These are phyloP conservation scores for Eolophus roseicapilla DNA, from an alignment of 2,113 vertebrate genomes.

Conservation along the genomic window DNA sequence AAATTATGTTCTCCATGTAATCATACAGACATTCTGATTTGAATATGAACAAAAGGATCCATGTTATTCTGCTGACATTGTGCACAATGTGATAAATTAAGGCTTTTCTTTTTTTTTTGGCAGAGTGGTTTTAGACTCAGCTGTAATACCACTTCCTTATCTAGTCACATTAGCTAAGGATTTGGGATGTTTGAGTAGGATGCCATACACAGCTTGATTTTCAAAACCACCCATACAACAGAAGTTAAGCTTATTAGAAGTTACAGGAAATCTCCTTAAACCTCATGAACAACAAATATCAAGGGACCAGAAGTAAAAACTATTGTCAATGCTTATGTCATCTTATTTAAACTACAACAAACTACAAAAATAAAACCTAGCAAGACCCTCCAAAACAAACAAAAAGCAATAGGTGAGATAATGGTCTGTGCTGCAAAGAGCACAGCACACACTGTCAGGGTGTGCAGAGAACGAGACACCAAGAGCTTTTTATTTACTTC, in stretches of 20 bases:
- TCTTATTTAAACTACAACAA: neutral
- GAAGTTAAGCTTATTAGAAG: no score
- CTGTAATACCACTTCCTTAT: neutral
- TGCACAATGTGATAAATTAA: neutral
- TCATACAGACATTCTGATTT: neutral
- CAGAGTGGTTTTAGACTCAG: neutral
- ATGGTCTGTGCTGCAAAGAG: neutral
- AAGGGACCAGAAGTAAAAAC: neutral
- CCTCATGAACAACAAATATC: neutral
- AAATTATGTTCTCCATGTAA: neutral
- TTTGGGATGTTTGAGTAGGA: neutral
- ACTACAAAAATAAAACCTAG: neutral
- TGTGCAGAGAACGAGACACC: neutral
- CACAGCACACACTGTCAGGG: rapidly evolving
- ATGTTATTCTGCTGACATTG: neutral
- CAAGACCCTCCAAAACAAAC: neutral
- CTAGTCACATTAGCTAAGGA: neutral
- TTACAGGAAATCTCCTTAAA: neutral
- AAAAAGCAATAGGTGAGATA: rapidly evolving
- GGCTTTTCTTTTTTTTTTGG: no score
- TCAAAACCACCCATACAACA: neutral
- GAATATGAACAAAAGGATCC: neutral
- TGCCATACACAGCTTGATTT: neutral
- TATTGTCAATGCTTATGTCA: neutral
- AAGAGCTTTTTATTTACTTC: neutral